Conservation (phyloP, 2,888 invertebrate species). For the Drosophila maculinotata region DNA sequence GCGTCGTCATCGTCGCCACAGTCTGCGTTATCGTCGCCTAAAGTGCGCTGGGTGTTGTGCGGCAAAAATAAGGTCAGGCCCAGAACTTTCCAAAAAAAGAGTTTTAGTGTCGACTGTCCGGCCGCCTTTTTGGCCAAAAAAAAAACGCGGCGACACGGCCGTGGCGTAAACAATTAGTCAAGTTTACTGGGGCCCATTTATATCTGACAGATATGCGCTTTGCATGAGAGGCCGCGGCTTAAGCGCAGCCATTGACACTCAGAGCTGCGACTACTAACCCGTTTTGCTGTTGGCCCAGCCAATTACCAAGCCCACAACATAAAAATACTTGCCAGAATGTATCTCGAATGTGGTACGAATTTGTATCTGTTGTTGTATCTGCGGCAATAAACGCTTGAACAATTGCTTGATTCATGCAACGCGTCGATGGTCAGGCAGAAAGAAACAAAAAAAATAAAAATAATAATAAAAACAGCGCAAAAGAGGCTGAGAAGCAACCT, state of each 20-base stretch:
- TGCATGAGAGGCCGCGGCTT: constrained; percentile 48
- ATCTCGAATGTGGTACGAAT: constrained; percentile 38
- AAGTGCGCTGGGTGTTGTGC: constrained; percentile 45
- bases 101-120: constrained; percentile 35
- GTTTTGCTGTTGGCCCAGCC: constrained; percentile 62
- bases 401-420: constrained; percentile 74
- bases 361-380: constrained; percentile 30
- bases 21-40: constrained; percentile 21
- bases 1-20: constrained; percentile 42
- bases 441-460: background rate
- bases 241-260: constrained; percentile 53
- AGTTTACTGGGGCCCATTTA: constrained; percentile 51
- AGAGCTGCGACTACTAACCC: constrained; percentile 34
- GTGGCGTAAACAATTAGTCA: constrained; percentile 58
- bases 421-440: constrained; percentile 18
- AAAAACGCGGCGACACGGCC: constrained; percentile 26
- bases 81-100: constrained; percentile 72
- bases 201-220: constrained; percentile 64
- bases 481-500: constrained; percentile 37
- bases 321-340: constrained; percentile 43
- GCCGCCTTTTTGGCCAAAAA: constrained; percentile 38
- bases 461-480: background rate
- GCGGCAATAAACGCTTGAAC: constrained; percentile 51
- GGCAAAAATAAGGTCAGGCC: constrained; percentile 65
- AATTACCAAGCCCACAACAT: constrained; percentile 74